Evolutionary conservation across 2,113 vertebrate species (phyloP).

Genomic region (Acinonyx jubatus): DNA sequence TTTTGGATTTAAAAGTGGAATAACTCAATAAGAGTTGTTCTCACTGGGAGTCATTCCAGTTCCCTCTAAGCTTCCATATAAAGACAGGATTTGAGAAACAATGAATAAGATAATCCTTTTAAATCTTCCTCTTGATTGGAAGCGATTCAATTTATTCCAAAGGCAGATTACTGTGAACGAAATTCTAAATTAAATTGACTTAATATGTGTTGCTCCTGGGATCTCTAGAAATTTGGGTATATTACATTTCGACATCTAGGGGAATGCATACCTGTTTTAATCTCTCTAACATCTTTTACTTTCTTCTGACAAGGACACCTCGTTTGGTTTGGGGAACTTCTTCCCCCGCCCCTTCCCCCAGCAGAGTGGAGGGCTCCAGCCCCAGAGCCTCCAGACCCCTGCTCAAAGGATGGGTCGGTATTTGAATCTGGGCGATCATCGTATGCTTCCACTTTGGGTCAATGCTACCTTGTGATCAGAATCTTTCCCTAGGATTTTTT

Average conservation of each 20-base stretch:
- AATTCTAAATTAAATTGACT: constrained; percentile 41
- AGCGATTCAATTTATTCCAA: constrained; percentile 20
- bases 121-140: constrained; percentile 28
- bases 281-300: neutral
- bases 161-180: constrained; percentile 17
- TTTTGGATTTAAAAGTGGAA: constrained; percentile 51
- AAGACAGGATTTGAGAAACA: constrained; percentile 40
- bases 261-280: neutral
- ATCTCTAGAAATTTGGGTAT: neutral
- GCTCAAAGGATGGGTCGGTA: neutral
- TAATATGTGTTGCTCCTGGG: neutral
- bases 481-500: neutral
- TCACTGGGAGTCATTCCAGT: neutral
- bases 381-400: neutral
- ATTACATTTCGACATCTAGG: neutral
- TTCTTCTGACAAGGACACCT: neutral
- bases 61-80: neutral
- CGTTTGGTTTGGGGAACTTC: neutral
- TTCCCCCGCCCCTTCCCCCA: neutral
- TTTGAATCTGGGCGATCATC: neutral
- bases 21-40: neutral
- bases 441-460: neutral
- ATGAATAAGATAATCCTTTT: constrained; percentile 29
- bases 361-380: rapidly evolving
- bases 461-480: neutral